Evolutionary conservation across 2,888 invertebrate species (phyloP), one percentile per base, ranked within the genome.

Genomic region (Lucinisca nassula): DNA sequence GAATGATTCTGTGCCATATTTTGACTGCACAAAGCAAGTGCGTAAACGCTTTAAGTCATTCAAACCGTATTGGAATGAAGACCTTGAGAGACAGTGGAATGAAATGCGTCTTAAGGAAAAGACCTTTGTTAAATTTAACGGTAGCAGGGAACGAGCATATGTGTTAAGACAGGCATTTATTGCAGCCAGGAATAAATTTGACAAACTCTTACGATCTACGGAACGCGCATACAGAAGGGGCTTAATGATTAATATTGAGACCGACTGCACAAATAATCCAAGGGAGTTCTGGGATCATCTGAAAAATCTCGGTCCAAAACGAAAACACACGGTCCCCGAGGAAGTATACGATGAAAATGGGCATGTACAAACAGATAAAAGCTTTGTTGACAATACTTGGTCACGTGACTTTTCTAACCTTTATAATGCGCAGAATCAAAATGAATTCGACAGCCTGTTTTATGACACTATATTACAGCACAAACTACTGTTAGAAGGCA

Each of bases 21-120:
- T 61, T 27, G 61, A 61, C 30, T 61, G 61, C 61, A 27, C 61
- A 17, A 61, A 61, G 17, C 61, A 24, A 30, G 30, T 61, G 27
- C 24, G 61, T 1, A 55, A 35, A 21, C 76, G 37, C 37, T 35
- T 24, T 8, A 55, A 76, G 35, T n/a, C 35, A 2, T 30, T 24
- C 6, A 76, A 55, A 37, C 76, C 55, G 24, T 76, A 55, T n/a
- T 76, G 76, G 76, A 76, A 76, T 14, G 76, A 76, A n/a, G n/a
- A n/a, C n/a, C n/a, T n/a, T n/a, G n/a, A n/a, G n/a, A n/a, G n/a
- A n/a, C n/a, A n/a, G n/a, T n/a, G n/a, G n/a, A n/a, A n/a, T n/a
- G n/a, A n/a, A n/a, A n/a, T n/a, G n/a, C n/a, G n/a, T n/a, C n/a
- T n/a, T n/a, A n/a, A n/a, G n/a, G n/a, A n/a, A n/a, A n/a, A n/a